Conservation (phyloP, 2,888 invertebrate genomes). For the Cryptus armator region DNA sequence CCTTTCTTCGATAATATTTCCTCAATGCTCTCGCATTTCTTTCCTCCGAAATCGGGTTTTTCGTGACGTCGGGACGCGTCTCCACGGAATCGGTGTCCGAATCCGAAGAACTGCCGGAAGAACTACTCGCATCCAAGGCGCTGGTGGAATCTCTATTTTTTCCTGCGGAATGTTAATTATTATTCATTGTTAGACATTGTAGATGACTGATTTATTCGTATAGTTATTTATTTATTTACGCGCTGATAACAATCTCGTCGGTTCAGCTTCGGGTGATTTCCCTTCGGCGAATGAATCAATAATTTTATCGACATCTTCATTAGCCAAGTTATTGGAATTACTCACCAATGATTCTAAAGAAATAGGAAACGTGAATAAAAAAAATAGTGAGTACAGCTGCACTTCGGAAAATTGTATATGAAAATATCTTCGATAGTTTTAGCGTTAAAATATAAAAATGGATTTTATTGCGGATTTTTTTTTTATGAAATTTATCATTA, state of each 20-base stretch:
- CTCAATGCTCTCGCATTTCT: slow-evolving; percentile 57
- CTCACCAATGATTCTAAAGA: too few relatives aligned
- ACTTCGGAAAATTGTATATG: too few relatives aligned
- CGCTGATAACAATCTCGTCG: slow-evolving; percentile 32
- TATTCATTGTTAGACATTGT: neutral
- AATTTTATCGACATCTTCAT: neutral
- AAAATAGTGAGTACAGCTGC: too few relatives aligned
- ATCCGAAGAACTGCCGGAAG: slow-evolving; percentile 53
- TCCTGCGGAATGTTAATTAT: slow-evolving; percentile 23
- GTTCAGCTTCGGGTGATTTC: slow-evolving; percentile 79
- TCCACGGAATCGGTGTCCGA: slow-evolving; percentile 65
- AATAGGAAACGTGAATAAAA: too few relatives aligned
- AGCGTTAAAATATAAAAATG: too few relatives aligned
- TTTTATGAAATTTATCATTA: too few relatives aligned
- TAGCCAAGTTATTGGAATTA: neutral
- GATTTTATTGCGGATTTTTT: too few relatives aligned
- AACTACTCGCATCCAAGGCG: neutral
- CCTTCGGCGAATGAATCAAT: slow-evolving; percentile 73
- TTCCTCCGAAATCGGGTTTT: slow-evolving; percentile 11
- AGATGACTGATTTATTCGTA: neutral
- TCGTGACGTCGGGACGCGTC: slow-evolving; percentile 54
- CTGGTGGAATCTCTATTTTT: slow-evolving; percentile 46
- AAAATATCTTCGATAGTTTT: too few relatives aligned
- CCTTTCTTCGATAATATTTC: slow-evolving; percentile 57
- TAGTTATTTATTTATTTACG: slow-evolving; percentile 48